Percentiles rank a stretch among this genome's conserved stretches.
phyloP scores from a whole-genome alignment of 2,888 invertebrate genomes.

The Spicauda simplicius region DNA sequence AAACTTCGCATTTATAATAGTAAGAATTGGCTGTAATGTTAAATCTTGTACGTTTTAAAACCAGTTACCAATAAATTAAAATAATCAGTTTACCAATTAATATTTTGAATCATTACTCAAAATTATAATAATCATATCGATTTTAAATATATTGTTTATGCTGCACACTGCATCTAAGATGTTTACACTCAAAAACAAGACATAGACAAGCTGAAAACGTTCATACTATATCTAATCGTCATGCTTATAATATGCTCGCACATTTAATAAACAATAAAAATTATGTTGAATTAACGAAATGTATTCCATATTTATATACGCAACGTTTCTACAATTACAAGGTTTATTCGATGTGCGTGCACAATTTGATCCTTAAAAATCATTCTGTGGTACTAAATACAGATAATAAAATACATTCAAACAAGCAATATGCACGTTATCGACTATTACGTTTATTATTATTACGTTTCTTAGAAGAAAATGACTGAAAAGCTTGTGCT shows the following conservation, averaged over 20 bases:
- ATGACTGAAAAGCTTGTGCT: conserved; percentile 33
- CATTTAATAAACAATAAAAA: conserved; percentile 8
- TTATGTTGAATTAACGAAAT: too few species aligned
- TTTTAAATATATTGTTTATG: too few species aligned
- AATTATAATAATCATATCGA: too few species aligned
- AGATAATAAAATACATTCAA: conserved; percentile 31
- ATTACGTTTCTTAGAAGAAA: conserved; percentile 10
- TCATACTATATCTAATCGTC: not conserved
- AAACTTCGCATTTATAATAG: too few species aligned
- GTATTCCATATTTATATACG: too few species aligned
- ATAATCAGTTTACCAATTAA: too few species aligned
- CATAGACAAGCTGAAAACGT: not conserved
- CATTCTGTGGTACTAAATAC: not conserved
- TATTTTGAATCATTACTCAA: too few species aligned
- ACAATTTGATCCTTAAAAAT: not conserved
- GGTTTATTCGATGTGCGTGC: not conserved
- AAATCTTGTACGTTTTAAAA: too few species aligned
- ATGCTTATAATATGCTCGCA: not conserved
- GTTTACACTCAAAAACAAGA: not conserved
- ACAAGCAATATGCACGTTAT: conserved; percentile 76
- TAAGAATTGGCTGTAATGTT: too few species aligned
- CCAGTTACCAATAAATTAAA: too few species aligned
- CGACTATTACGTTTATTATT: too few species aligned
- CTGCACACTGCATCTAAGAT: not conserved
- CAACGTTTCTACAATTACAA: not conserved